These are phyloP conservation scores for Vulpes ferrilata DNA, from an alignment of 2,113 vertebrate species.

Conservation along the genomic window DNA sequence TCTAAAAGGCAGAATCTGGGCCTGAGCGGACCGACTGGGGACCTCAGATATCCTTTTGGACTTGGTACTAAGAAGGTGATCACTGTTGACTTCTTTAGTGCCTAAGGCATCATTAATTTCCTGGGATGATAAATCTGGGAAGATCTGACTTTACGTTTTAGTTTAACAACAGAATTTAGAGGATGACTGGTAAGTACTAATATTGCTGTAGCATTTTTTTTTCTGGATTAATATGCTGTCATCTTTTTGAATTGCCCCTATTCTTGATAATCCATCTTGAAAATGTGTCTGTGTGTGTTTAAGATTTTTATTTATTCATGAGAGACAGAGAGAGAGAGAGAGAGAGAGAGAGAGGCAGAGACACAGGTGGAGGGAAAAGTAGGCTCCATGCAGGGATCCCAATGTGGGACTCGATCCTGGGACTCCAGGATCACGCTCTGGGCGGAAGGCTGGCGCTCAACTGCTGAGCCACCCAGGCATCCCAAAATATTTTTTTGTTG, in stretches of 20 bases:
- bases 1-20: not conserved
- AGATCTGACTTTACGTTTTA: constrained; percentile 55
- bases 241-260: constrained; percentile 31
- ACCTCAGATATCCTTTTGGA: not conserved
- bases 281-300: not conserved
- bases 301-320: no score
- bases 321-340: no score
- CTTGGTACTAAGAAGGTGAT: not conserved
- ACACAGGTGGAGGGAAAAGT: no score
- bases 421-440: no score
- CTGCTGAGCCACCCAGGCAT: no score
- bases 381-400: no score
- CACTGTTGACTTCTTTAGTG: constrained; percentile 33
- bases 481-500: not conserved
- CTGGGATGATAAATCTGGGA: constrained; percentile 55
- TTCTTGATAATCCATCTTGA: constrained; percentile 53
- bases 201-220: constrained; percentile 26
- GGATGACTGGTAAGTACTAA: not conserved
- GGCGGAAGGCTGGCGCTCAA: no score
- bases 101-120: constrained; percentile 35
- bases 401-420: no score
- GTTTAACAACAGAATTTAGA: constrained; percentile 7
- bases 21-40: not conserved
- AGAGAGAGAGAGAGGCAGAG: no score
- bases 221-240: constrained; percentile 29